Evolutionary conservation across 2,113 vertebrate species (phyloP).

Genomic region (Pseudolaguvia tuberculata): DNA sequence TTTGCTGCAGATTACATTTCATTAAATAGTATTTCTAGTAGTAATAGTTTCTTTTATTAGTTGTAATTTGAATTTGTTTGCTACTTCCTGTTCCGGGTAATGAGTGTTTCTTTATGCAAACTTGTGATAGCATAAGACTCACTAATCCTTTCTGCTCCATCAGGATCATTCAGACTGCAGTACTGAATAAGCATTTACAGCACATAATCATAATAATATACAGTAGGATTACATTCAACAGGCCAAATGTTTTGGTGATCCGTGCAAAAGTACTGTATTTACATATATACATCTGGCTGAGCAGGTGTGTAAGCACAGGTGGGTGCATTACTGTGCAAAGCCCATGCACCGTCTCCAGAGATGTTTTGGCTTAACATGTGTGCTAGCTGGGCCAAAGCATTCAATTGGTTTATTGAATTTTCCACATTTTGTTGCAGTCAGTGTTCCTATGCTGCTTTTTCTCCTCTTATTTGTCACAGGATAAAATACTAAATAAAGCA

Average conservation of each 20-base stretch:
- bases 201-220: neutral
- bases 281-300: neutral
- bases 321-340: neutral
- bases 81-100: neutral
- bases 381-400: slow-evolving; percentile 49
- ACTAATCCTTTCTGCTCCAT: neutral
- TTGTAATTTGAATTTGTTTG: neutral
- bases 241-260: neutral
- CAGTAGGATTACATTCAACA: neutral
- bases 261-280: neutral
- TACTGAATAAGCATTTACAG: slow-evolving; percentile 11
- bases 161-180: slow-evolving; percentile 17
- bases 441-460: slow-evolving; percentile 13
- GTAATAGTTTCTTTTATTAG: too few relatives aligned
- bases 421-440: slow-evolving; percentile 48
- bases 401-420: slow-evolving; percentile 55
- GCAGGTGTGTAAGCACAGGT: slow-evolving; percentile 1
- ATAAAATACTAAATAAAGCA: slow-evolving; percentile 27
- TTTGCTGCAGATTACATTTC: too few relatives aligned
- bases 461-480: neutral
- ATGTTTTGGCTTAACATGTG: slow-evolving; percentile 12
- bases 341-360: neutral
- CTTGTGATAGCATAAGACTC: neutral
- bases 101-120: neutral
- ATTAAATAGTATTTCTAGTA: too few relatives aligned